Base-by-base conservation (phyloP, 2,888 invertebrate genomes). In the Nymphalis polychloros region DNA sequence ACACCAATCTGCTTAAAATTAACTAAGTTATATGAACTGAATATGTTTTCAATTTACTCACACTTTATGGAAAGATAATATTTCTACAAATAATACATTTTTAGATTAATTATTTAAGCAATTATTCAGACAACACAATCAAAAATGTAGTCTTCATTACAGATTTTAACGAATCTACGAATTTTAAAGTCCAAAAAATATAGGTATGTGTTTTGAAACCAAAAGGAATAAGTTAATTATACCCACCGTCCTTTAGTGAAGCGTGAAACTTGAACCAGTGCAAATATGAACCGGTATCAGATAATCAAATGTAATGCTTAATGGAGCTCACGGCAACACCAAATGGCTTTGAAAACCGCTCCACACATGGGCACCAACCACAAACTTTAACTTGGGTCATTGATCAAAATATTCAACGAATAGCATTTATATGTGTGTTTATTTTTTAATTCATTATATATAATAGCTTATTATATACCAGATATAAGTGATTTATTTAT, bases 301-400 rank as follows among this genome's bases (percentile, higher is more conserved):
- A 57, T 64, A 65, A 70, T 68, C 68, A 68, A 70, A 65, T 68
- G 64, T 68, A 70, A 70, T 63, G 70, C 64, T 65, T 68, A 65
- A 64, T 70, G 62, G 59, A 68, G 68, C 68, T 59, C 57, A 63
- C 59, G 61, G 63, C 23, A 52, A 57, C 53, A 68, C 59, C 48
- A 63, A 70, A 70, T 70, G 68, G 64, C 35, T 68, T 64, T 70
- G 68, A 68, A 70, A 68, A 59, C 68, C 63, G 63, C 50, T 62
- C 49, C 64, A 64, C 64, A 68, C 20, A 47, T 62, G 52, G 64
- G 49, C 46, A 59, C 68, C 64, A 49, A 70, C 60, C 46, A 59
- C 68, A 62, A 49, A 70, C 60, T 57, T 16, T 20, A 17, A 53
- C 60, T 57, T 35, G n/a, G 35, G 27, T 35, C 41, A 57, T 57